Evolutionary conservation across 2,113 vertebrate genomes (phyloP).

Genomic region (Podilymbus podiceps): DNA sequence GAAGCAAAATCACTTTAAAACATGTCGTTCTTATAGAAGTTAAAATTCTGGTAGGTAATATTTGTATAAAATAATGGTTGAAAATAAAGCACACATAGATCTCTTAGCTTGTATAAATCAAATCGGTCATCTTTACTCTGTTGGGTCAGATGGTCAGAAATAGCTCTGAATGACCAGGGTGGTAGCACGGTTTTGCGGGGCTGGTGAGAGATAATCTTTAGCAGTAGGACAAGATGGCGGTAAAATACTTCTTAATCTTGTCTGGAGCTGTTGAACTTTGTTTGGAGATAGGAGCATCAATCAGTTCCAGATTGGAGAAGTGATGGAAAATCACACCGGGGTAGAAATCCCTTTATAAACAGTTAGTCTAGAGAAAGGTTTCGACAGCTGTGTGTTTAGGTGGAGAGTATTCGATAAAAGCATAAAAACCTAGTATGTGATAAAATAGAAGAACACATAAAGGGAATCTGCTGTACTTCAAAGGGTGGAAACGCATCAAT

Average conservation of each 20-base stretch:
- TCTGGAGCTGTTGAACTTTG: neutral
- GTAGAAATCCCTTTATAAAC: neutral
- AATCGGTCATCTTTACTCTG: no score
- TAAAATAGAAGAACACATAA: neutral
- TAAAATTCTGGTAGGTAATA: neutral
- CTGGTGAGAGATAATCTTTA: no score
- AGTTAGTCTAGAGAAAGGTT: neutral
- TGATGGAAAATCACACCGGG: neutral
- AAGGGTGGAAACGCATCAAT: no score
- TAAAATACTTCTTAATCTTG: neutral
- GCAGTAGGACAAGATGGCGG: neutral
- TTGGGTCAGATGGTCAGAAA: neutral
- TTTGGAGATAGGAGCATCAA: neutral
- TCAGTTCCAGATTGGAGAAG: neutral
- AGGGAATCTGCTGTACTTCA: neutral
- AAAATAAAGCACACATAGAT: fast-evolving
- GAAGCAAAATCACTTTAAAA: neutral
- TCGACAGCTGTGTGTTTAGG: no score
- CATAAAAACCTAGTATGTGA: neutral
- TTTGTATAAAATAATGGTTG: neutral
- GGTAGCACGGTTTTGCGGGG: neutral
- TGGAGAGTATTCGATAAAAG: neutral
- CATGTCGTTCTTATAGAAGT: neutral
- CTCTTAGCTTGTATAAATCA: neutral
- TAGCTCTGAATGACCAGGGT: neutral